Evolutionary conservation across 2,797 vertebrate genomes (phyloP).

Genomic region (Alca torda): DNA sequence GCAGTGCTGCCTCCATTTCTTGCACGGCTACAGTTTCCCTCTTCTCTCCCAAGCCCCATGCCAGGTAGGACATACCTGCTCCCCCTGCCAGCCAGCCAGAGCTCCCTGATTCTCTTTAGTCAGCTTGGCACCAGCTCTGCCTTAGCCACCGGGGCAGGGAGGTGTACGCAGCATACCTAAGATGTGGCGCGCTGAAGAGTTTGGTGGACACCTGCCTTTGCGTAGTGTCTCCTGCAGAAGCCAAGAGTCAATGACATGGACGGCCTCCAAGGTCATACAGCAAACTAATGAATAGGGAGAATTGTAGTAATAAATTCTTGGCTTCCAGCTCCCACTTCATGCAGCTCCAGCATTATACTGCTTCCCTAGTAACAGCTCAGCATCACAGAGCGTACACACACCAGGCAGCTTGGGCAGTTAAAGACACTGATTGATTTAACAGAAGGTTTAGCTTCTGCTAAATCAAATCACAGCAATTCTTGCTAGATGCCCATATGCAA

Average conservation of each 20-base stretch:
- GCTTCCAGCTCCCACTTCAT: neutral
- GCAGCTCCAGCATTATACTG: neutral
- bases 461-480: neutral
- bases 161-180: neutral
- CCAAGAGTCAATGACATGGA: neutral
- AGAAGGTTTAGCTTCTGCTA: conserved; percentile 40
- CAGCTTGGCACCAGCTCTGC: neutral
- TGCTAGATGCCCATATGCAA: neutral
- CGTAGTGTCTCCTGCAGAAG: neutral
- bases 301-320: neutral
- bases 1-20: neutral
- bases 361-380: conserved; percentile 37
- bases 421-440: conserved; percentile 37
- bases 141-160: neutral
- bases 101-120: neutral
- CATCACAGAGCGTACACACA: neutral
- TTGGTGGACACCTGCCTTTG: neutral
- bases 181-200: accelerated
- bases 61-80: neutral
- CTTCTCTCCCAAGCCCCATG: neutral
- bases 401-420: neutral
- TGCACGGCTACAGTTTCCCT: accelerated
- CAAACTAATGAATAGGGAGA: neutral
- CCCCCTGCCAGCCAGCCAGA: neutral
- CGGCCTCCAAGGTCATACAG: neutral